Evolutionary conservation across 2,888 invertebrate genomes (phyloP), one percentile per base, ranked within the genome.

Genomic region (Spicauda simplicius): DNA sequence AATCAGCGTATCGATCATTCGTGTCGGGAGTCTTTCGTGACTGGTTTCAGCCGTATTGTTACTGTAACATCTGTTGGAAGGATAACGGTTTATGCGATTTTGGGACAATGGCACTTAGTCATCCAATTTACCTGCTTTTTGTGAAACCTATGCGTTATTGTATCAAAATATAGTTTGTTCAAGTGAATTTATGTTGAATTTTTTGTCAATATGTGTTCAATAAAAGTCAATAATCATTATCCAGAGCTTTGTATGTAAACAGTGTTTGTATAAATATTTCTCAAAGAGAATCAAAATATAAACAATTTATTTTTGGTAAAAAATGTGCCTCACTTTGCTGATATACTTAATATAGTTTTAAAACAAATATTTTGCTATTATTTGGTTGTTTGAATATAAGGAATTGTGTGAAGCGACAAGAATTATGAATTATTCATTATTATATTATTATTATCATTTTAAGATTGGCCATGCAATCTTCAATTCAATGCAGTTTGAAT

Each of bases 91-190:
- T 75, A 79, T 79, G 80, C 84, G 86, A 84, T 91, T 90, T 91
- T 85, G 83, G 88, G 84, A 90, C 92, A 92, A 91, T 87, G 86
- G 77, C 82, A 79, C 79, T 89, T 90, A 88, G 86, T 90, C 90
- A 91, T 86, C 78, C 77, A 73, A 76, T 80, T 80, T 86, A 86
- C 86, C 86, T 87, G 86, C 77, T 87, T 87, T 88, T 88, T 87
- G 81, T 61, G 74, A 81, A 78, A 70, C 63, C 69, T 64, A 59
- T 64, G 41, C 37, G 19, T 65, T 61, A 68, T 61, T 68, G 56
- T 56, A 20, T 53, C 48, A 50, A 57, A 50, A n/a, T 10, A 33
- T 57, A 37, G 52, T 53, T n/a, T 59, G 18, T 41, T 20, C 37
- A 18, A 19, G 30, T 54, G 18, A 10, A 54, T 54, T 59, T 53